A percentile compares a stretch with the other conserved stretches of the same genome.
phyloP scores from a whole-genome alignment of 2,113 vertebrate genomes.

The Aegithalos caudatus region DNA sequence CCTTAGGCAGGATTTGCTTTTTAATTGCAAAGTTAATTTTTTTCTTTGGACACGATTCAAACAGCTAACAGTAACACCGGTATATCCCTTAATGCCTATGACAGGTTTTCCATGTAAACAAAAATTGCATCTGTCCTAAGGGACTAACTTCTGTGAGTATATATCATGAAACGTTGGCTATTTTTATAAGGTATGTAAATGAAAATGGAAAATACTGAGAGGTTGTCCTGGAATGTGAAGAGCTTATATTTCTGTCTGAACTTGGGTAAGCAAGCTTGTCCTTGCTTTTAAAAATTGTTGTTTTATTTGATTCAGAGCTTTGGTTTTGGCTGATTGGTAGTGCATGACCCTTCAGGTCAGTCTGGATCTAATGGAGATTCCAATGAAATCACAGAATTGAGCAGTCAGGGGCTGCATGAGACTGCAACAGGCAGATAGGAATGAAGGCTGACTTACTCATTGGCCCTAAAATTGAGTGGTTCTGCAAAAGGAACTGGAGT shows the following conservation, averaged over 20 bases:
- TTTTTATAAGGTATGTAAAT: conserved; percentile 58
- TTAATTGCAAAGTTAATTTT: conserved; percentile 49
- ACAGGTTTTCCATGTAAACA: conserved; percentile 50
- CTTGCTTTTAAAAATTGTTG: not conserved
- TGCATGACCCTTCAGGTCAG: not conserved
- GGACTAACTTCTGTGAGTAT: conserved; percentile 1
- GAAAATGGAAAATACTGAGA: conserved; percentile 58
- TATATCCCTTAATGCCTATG: conserved; percentile 28
- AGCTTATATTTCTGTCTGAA: conserved; percentile 53
- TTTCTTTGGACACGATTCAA: conserved; percentile 50
- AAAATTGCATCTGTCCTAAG: conserved; percentile 49
- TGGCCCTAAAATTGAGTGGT: not conserved
- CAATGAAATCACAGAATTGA: not conserved
- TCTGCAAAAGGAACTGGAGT: conserved; percentile 45
- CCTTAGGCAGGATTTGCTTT: conserved; percentile 27
- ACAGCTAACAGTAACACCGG: not conserved
- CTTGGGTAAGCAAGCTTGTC: conserved; percentile 26
- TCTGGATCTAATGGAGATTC: not conserved
- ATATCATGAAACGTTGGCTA: not conserved
- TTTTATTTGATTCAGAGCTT: conserved; percentile 24
- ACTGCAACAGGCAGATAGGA: not conserved
- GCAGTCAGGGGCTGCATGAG: not conserved
- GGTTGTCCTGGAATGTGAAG: conserved; percentile 47
- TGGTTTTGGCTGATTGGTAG: not conserved
- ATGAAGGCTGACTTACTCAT: not conserved